Percentiles rank a stretch among this genome's conserved stretches.
Conservation (phyloP, 2,113 vertebrate genomes). For the Bubo bubo region DNA sequence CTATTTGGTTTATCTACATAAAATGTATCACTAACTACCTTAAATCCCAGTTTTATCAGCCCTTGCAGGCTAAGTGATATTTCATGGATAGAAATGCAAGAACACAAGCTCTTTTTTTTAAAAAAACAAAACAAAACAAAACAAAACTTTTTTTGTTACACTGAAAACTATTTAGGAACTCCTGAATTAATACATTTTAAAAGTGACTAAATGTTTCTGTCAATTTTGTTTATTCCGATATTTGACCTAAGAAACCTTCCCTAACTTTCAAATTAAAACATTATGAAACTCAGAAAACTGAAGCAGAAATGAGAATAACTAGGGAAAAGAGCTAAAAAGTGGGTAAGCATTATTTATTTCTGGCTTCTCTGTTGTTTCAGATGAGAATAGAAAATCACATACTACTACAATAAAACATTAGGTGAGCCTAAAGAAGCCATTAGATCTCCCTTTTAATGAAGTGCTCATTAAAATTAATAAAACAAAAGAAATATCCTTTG, state of each 20-base stretch:
- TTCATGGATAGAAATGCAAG: background rate
- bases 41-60: background rate
- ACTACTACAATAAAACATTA: background rate
- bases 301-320: background rate
- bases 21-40: background rate
- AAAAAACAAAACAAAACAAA: background rate
- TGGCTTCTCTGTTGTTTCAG: background rate
- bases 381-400: background rate
- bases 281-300: background rate
- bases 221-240: background rate
- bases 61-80: background rate
- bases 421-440: background rate
- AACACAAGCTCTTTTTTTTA: background rate
- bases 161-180: background rate
- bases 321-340: background rate
- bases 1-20: background rate
- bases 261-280: background rate
- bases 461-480: slow-evolving; percentile 16
- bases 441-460: background rate
- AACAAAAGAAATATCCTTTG: background rate
- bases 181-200: background rate
- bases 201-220: background rate
- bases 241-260: background rate
- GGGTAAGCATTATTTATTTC: background rate
- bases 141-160: background rate